These are phyloP conservation scores for Keiferia lycopersicella DNA, from an alignment of 2,888 invertebrate species.

Conservation along the genomic window DNA sequence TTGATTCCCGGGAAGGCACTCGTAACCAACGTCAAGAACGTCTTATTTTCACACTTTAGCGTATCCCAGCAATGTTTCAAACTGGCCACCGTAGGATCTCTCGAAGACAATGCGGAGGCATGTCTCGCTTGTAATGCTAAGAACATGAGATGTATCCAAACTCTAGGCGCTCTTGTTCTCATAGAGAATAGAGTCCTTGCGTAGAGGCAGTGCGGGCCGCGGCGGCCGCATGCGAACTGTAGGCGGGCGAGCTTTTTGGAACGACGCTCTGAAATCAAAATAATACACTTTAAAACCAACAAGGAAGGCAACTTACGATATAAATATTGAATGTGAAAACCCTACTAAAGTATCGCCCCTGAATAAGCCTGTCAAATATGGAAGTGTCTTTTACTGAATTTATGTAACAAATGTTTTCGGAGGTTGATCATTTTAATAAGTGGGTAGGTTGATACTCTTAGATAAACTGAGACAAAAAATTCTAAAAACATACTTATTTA, in stretches of 20 bases:
- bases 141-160: constrained; percentile 98
- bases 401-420: too few species aligned
- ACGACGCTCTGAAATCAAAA: constrained; percentile 81
- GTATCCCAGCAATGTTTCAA: constrained; percentile 97
- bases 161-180: constrained; percentile 90
- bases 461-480: too few species aligned
- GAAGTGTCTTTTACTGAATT: too few species aligned
- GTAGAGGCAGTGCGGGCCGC: constrained; percentile 93
- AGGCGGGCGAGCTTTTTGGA: constrained; percentile 93
- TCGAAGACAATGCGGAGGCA: constrained; percentile 88
- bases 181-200: constrained; percentile 89
- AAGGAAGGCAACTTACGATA: too few species aligned
- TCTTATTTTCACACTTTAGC: constrained; percentile 94
- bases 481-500: too few species aligned
- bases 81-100: constrained; percentile 90
- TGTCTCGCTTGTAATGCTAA: constrained; percentile 93
- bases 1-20: constrained; percentile 95
- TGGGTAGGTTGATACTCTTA: too few species aligned
- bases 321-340: too few species aligned
- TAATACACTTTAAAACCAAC: neutral
- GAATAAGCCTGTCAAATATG: too few species aligned
- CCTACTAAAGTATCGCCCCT: too few species aligned
- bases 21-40: constrained; percentile 94
- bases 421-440: too few species aligned
- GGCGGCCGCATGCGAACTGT: constrained; percentile 93